These are phyloP conservation scores for Chrysolina oricalcia DNA, from an alignment of 2,888 invertebrate genomes.

Conservation along the genomic window DNA sequence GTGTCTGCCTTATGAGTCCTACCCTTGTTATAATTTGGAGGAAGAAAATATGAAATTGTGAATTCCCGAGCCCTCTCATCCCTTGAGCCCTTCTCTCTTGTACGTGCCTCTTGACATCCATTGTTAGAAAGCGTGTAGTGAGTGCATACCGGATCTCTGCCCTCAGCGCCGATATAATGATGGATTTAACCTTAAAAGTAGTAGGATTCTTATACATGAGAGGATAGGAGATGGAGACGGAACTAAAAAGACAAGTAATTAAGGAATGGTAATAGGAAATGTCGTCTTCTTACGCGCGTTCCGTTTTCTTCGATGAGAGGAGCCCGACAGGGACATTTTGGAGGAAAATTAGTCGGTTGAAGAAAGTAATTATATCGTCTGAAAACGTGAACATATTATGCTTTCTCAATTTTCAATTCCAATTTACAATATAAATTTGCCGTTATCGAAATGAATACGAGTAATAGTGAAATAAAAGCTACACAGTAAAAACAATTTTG, in stretches of 20 bases:
- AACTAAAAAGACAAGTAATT: constrained; percentile 48
- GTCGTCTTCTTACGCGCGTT: constrained; percentile 21
- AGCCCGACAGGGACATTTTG: background rate
- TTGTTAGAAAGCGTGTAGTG: constrained; percentile 71
- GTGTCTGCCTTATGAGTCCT: constrained; percentile 48
- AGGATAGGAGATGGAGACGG: constrained; percentile 39
- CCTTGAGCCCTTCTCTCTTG: constrained; percentile 62
- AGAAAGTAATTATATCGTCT: no score
- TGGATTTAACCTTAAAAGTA: constrained; percentile 68
- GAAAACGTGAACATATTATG: no score
- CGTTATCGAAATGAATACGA: no score
- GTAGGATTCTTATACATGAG: constrained; percentile 43
- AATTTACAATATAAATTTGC: no score
- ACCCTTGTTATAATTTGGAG: constrained; percentile 55
- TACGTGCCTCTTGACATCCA: constrained; percentile 72
- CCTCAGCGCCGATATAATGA: constrained; percentile 71
- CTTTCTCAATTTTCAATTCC: no score
- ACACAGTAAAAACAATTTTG: no score
- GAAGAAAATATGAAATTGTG: constrained; percentile 56
- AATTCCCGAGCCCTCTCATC: constrained; percentile 55
- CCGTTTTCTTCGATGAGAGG: background rate
- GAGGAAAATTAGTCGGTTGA: no score
- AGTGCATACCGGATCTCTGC: constrained; percentile 69
- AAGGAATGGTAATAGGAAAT: constrained; percentile 50
- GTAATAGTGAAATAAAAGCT: no score